These are phyloP conservation scores for Eleginops maclovinus DNA, from an alignment of 2,113 vertebrate species.

Conservation along the genomic window DNA sequence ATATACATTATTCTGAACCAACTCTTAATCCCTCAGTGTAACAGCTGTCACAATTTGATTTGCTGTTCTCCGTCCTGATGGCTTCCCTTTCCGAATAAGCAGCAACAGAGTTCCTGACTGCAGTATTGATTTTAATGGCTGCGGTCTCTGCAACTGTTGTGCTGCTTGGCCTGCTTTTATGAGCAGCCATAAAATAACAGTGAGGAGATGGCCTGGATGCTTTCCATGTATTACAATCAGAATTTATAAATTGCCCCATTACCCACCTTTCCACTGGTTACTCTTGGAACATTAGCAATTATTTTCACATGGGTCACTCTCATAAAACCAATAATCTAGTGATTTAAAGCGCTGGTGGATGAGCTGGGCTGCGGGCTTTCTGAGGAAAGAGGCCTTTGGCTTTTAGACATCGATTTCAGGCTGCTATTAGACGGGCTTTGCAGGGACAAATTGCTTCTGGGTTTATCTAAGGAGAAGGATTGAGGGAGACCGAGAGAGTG, in stretches of 20 bases:
- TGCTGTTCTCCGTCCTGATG: slow-evolving; percentile 27
- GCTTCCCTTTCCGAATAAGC: slow-evolving; percentile 43
- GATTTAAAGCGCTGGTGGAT: slow-evolving; percentile 80
- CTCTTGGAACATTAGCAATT: slow-evolving; percentile 88
- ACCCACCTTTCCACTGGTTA: slow-evolving; percentile 87
- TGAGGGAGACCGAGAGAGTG: slow-evolving; percentile 39
- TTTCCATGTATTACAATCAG: slow-evolving; percentile 86
- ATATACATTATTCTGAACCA: background rate
- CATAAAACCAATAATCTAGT: slow-evolving; percentile 86
- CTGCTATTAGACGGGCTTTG: slow-evolving; percentile 73
- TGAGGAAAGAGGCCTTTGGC: slow-evolving; percentile 48
- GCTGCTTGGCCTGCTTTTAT: slow-evolving; percentile 81
- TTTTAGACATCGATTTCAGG: slow-evolving; percentile 64
- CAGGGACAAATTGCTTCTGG: slow-evolving; percentile 72
- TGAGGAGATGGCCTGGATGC: slow-evolving; percentile 83
- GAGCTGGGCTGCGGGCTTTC: slow-evolving; percentile 53
- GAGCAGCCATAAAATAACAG: slow-evolving; percentile 81
- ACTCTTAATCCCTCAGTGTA: background rate
- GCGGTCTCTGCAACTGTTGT: slow-evolving; percentile 65
- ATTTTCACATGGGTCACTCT: slow-evolving; percentile 84
- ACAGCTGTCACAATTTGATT: slow-evolving; percentile 10
- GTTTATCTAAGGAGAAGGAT: slow-evolving; percentile 65
- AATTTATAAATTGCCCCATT: slow-evolving; percentile 88
- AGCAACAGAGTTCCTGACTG: slow-evolving; percentile 52
- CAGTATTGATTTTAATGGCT: slow-evolving; percentile 82